These are phyloP conservation scores for Amphilophus citrinellus DNA, from an alignment of 2,113 vertebrate genomes.

Conservation along the genomic window DNA sequence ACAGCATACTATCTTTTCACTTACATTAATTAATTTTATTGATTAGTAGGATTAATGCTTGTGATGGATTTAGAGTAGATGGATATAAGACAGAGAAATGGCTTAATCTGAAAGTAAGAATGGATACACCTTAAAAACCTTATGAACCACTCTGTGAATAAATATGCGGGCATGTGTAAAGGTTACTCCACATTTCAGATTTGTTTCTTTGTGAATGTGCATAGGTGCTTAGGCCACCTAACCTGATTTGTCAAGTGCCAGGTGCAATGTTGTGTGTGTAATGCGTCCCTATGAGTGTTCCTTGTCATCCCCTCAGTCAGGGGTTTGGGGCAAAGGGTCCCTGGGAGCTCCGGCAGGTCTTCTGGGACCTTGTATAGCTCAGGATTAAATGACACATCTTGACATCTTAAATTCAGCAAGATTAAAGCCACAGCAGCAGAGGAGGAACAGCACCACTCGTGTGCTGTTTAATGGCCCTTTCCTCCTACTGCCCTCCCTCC, in stretches of 20 bases:
- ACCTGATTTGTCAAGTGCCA: slow-evolving; percentile 54
- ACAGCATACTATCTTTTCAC: too few species aligned
- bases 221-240: slow-evolving; percentile 41
- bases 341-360: slow-evolving; percentile 41
- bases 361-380: slow-evolving; percentile 65
- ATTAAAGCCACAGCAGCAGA: slow-evolving; percentile 74
- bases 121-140: background rate
- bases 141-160: background rate
- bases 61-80: too few species aligned
- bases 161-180: background rate
- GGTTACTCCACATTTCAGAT: background rate
- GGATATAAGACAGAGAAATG: too few species aligned
- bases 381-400: slow-evolving; percentile 76
- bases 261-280: slow-evolving; percentile 60
- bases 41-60: too few species aligned
- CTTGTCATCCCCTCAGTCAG: slow-evolving; percentile 75
- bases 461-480: slow-evolving; percentile 56
- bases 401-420: slow-evolving; percentile 77
- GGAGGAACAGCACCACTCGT: slow-evolving; percentile 14
- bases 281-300: slow-evolving; percentile 63
- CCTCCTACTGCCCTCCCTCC: background rate
- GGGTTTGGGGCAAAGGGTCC: slow-evolving; percentile 67
- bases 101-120: background rate
- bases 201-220: slow-evolving; percentile 37
- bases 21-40: too few species aligned